phyloP scores from a whole-genome alignment of 2,797 vertebrate genomes.

The Anas acuta region DNA sequence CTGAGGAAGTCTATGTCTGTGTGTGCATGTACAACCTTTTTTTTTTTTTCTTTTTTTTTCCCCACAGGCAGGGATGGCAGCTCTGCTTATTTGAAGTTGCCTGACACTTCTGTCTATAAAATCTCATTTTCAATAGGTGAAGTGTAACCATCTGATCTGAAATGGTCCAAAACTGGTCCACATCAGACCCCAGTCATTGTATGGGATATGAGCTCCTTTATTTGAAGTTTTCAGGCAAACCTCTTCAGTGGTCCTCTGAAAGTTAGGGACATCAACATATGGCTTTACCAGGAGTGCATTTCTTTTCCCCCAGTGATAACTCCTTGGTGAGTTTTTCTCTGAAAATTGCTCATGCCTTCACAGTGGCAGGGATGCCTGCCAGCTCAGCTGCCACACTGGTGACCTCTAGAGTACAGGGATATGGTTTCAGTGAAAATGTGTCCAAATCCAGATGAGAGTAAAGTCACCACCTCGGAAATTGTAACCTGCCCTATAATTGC shows the following conservation, averaged over 20 bases:
- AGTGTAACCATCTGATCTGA: neutral
- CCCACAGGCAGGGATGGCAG: neutral
- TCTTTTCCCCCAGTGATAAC: neutral
- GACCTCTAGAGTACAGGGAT: neutral
- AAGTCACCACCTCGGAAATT: neutral
- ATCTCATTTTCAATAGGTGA: neutral
- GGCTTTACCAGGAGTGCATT: neutral
- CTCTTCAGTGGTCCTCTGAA: neutral
- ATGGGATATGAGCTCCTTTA: neutral
- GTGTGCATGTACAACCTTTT: neutral
- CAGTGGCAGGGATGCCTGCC: neutral
- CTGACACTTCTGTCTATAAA: neutral
- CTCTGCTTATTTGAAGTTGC: constrained; percentile 14
- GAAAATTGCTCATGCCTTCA: neutral
- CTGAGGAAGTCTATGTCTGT: neutral
- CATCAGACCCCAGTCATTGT: neutral
- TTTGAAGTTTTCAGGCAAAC: neutral
- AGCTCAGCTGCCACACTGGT: neutral
- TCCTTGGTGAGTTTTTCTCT: neutral
- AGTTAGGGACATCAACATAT: neutral
- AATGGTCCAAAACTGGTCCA: neutral
- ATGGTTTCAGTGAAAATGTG: neutral
- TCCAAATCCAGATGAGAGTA: neutral
- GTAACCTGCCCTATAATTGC: neutral
- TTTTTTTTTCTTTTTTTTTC: no score